Percentiles rank a stretch among this genome's conserved stretches.
Conservation (phyloP, 2,797 vertebrate species). For the Liasis olivaceus region DNA sequence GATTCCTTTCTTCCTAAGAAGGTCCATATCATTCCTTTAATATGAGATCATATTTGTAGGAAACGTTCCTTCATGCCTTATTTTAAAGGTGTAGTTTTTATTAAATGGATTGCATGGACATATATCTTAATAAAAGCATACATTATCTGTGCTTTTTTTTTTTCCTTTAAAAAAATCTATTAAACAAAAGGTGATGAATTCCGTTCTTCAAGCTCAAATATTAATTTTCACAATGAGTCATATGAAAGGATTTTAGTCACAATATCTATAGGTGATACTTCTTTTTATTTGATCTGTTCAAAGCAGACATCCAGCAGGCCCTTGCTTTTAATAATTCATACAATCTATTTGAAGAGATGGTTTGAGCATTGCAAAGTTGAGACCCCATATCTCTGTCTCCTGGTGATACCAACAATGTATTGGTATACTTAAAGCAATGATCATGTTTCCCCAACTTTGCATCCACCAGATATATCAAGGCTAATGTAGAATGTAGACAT, state of each 20-base stretch:
- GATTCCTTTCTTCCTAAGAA: not conserved
- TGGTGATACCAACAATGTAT: not conserved
- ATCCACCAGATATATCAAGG: no score
- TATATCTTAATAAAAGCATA: constrained; percentile 6
- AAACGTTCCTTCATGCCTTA: not conserved
- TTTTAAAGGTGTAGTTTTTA: constrained; percentile 14
- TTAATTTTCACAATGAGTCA: not conserved
- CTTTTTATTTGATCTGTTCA: constrained; percentile 17
- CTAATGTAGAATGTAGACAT: not conserved
- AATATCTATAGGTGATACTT: constrained; percentile 7
- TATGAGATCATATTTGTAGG: not conserved
- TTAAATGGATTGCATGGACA: not conserved
- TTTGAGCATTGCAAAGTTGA: not conserved
- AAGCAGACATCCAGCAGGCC: not conserved
- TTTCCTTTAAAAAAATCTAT: not conserved
- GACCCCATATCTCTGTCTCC: not conserved
- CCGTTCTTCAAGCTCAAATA: constrained; percentile 37
- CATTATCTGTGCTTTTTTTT: constrained; percentile 22
- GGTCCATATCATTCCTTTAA: constrained; percentile 8
- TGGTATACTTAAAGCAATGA: not conserved
- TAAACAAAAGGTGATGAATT: constrained; percentile 1
- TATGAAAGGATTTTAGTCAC: not conserved
- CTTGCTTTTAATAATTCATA: no score
- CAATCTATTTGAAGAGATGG: not conserved
- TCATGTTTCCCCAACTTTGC: not conserved